Evolutionary conservation across 92 coral and sea anemone genomes (phyloP).

Genomic region (Bergia sp.): DNA sequence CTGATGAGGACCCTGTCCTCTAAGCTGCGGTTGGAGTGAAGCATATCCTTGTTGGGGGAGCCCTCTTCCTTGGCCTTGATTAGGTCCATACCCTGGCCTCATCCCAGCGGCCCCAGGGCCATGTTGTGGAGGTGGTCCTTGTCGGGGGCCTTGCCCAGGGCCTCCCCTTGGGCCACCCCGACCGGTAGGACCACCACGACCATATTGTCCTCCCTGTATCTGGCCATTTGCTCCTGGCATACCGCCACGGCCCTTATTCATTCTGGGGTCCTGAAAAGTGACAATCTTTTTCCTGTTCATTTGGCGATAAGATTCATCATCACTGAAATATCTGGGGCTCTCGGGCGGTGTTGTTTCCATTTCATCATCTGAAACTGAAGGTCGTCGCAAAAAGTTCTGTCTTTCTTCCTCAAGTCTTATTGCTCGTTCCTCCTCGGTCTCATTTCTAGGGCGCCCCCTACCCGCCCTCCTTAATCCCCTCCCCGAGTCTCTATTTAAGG

Average conservation of each 20-base stretch:
- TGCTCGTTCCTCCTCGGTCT: slow-evolving; percentile 68
- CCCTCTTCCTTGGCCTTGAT: slow-evolving; percentile 65
- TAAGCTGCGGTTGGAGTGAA: slow-evolving; percentile 9
- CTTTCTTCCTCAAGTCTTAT: slow-evolving; percentile 69
- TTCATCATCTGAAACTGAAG: slow-evolving; percentile 98
- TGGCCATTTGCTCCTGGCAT: slow-evolving; percentile 27
- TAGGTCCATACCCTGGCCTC: slow-evolving; percentile 52
- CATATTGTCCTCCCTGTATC: slow-evolving; percentile 43
- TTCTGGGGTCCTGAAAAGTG: slow-evolving; percentile 71
- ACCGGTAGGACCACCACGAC: slow-evolving; percentile 34
- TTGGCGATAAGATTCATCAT: slow-evolving; percentile 78
- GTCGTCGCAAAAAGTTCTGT: slow-evolving; percentile 77
- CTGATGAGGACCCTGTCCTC: slow-evolving; percentile 26
- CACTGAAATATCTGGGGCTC: slow-evolving; percentile 77
- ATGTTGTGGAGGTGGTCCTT: slow-evolving; percentile 33
- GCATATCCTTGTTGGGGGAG: slow-evolving; percentile 46
- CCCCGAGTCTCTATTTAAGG: slow-evolving; percentile 66
- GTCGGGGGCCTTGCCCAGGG: slow-evolving; percentile 49
- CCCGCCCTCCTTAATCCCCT: slow-evolving; percentile 68
- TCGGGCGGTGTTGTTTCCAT: slow-evolving; percentile 84
- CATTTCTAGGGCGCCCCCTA: slow-evolving; percentile 56
- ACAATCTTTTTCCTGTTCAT: slow-evolving; percentile 72
- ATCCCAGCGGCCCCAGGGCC: slow-evolving; percentile 38
- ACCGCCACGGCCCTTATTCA: slow-evolving; percentile 38
- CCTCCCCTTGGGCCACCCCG: slow-evolving; percentile 48